Evolutionary conservation across 2,888 invertebrate species (phyloP), one percentile per base, ranked within the genome.

Genomic region (Nebria brevicollis): DNA sequence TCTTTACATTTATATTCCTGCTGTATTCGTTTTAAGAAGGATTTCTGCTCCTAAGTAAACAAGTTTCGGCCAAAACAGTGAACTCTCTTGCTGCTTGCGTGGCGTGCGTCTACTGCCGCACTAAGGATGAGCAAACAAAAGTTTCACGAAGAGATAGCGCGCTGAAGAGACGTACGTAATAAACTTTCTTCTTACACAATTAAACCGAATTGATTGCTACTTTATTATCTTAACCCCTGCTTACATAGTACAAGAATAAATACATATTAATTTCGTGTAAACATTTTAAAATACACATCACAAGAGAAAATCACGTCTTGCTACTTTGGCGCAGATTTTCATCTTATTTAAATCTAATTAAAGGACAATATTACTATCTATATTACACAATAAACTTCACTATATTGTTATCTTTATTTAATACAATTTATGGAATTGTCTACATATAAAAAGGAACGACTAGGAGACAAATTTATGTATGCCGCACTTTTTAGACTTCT

Each of bases 121-220:
- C 54, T 8, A 11, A 54, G 54, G 54, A 54, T 54, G 54, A 54
- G 13, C 54, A 54, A 54, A 54, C 54, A 54, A 54, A 54, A 54
- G 54, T 54, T 54, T 8, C 54, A 7, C 7, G 54, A 54, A 11
- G 54, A 54, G 54, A 54, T 54, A 54, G 13, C 54, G 54, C 54
- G 54, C 54, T 2, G 54, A 8, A 54, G 11, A 34, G 34, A 34
- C 34, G 34, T 34, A 4, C 34, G 34, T 5, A 34, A 54, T 13
- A 54, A 54, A 54, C 54, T 54, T 54, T 54, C 54, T 54, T 54
- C 54, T 54, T 54, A 54, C 54, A 54, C 54, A 54, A 54, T 54
- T 54, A 54, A 54, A 54, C 54, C 54, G 54, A 54, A 54, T 54
- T 54, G 54, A 54, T 54, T 54, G 54, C 54, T 54, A 8, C 54